These are phyloP conservation scores for Xanthorhoe designata DNA, from an alignment of 2,888 invertebrate species.

Conservation along the genomic window DNA sequence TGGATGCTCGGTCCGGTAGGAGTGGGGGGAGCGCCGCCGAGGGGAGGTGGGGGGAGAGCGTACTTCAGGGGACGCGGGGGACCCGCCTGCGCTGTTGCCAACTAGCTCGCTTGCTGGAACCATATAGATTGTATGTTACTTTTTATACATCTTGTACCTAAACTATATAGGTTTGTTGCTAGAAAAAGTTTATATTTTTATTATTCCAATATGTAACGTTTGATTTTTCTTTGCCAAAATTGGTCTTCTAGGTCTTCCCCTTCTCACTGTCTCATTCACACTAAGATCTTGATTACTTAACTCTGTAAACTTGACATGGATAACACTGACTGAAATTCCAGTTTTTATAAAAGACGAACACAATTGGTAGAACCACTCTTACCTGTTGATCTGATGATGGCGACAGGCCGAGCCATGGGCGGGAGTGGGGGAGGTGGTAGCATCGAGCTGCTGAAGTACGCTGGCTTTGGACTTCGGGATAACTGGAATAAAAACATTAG, in stretches of 20 bases:
- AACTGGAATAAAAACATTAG: conserved; percentile 70
- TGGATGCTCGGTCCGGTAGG: conserved; percentile 73
- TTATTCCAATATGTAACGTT: no score
- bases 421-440: conserved; percentile 97
- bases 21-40: conserved; percentile 74
- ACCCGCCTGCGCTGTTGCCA: conserved; percentile 57
- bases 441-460: conserved; percentile 96
- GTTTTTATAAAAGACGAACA: no score
- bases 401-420: conserved; percentile 98
- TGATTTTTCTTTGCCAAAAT: no score
- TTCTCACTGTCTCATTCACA: no score
- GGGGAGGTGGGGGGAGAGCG: conserved; percentile 76
- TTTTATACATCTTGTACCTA: no score
- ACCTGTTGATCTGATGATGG: conserved; percentile 96
- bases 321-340: no score
- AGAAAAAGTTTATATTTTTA: no score
- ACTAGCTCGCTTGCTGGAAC: conserved; percentile 64
- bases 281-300: no score
- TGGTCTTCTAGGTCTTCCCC: no score
- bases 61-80: conserved; percentile 71
- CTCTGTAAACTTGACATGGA: no score
- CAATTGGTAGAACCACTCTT: no score
- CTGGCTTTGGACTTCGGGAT: conserved; percentile 90
- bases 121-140: conserved; percentile 7
- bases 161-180: no score